Percentiles rank a stretch among this genome's conserved stretches.
phyloP scores from a whole-genome alignment of 2,888 invertebrate genomes.

The Limnephilus marmoratus region DNA sequence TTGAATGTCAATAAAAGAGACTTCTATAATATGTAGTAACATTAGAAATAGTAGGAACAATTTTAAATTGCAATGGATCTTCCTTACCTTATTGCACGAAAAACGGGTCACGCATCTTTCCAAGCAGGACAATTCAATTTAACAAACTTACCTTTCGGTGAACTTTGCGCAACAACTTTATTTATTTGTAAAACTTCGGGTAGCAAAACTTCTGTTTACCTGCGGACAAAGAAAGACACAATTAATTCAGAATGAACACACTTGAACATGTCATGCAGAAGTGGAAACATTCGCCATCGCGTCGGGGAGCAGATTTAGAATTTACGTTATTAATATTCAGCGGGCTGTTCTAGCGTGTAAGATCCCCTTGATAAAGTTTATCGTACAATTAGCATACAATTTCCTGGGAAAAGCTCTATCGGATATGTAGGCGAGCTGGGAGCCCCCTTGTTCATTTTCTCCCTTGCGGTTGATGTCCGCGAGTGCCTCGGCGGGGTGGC shows the following conservation, averaged over 20 bases:
- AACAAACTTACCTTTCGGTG: neutral
- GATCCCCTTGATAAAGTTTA: constrained; percentile 11
- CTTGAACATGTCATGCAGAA: neutral
- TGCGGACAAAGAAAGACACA: neutral
- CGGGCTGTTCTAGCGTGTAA: neutral
- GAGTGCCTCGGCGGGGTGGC: neutral
- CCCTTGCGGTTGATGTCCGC: neutral
- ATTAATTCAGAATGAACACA: neutral
- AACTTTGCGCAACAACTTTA: neutral
- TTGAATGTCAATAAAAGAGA: neutral
- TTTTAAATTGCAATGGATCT: neutral
- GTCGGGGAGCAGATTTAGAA: neutral
- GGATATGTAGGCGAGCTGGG: constrained; percentile 23
- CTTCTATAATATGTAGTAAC: neutral
- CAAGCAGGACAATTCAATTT: neutral
- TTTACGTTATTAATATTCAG: neutral
- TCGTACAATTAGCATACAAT: constrained; percentile 32
- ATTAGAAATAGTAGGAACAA: neutral
- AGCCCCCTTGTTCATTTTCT: neutral
- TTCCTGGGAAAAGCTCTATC: constrained; percentile 28
- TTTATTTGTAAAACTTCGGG: neutral
- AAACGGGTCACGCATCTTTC: neutral
- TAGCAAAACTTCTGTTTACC: neutral
- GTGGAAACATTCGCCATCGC: neutral
- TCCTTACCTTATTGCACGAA: neutral